phyloP scores from a whole-genome alignment of 1,140 invertebrate genomes.

The Drosophila sp. region DNA sequence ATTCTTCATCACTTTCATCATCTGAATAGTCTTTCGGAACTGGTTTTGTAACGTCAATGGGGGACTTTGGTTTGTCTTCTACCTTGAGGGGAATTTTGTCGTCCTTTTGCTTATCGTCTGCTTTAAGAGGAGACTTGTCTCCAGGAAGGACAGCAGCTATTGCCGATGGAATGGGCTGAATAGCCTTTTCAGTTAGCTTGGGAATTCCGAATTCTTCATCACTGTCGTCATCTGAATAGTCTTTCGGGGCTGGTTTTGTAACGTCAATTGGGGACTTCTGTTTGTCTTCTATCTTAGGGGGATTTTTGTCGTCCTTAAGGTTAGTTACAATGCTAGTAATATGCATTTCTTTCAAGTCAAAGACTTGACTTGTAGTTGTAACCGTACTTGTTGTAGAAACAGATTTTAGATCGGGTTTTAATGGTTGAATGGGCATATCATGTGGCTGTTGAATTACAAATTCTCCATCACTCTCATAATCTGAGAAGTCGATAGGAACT shows the following conservation, averaged over 20 bases:
- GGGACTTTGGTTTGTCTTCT: conserved; percentile 23
- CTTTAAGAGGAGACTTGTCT: conserved; percentile 14
- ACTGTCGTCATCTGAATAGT: conserved; percentile 28
- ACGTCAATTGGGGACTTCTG: conserved; percentile 21
- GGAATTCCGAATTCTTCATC: conserved; percentile 14
- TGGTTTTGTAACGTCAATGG: not conserved
- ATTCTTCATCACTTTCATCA: conserved; percentile 24
- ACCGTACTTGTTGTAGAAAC: too few species aligned
- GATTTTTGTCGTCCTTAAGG: too few species aligned
- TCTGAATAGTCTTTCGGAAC: conserved; percentile 26
- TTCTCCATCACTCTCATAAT: too few species aligned
- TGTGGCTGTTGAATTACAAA: too few species aligned
- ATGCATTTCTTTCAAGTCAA: too few species aligned
- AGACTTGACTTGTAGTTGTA: too few species aligned
- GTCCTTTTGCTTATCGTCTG: conserved; percentile 1
- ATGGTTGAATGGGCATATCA: too few species aligned
- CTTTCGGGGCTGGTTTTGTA: not conserved
- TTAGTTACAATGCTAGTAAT: too few species aligned
- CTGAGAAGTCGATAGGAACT: too few species aligned
- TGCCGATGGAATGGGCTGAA: not conserved
- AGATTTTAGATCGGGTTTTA: too few species aligned
- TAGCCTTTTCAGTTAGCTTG: not conserved
- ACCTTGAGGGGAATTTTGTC: not conserved
- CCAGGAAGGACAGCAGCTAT: too few species aligned
- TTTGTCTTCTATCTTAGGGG: conserved; percentile 21